Conservation (phyloP, 2,888 invertebrate species). For the Catonia carolina region DNA sequence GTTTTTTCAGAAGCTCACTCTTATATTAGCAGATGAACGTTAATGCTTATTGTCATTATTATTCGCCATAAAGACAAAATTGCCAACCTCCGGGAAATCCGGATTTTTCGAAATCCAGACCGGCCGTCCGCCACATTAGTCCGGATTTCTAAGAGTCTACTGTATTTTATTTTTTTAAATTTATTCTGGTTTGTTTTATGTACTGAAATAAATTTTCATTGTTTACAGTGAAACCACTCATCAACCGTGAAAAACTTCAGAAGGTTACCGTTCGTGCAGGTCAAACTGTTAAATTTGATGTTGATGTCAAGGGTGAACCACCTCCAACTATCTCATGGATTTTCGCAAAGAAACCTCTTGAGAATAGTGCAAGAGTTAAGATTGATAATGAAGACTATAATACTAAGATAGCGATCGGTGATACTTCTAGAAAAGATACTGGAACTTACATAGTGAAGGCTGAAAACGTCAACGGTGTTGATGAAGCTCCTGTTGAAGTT, state of each 20-base stretch:
- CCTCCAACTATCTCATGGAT: constrained; percentile 85
- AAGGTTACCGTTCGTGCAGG: constrained; percentile 85
- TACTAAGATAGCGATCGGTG: constrained; percentile 73
- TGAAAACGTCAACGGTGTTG: constrained; percentile 87
- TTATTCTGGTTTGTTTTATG: too few relatives aligned
- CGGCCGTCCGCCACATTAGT: too few relatives aligned
- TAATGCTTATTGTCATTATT: too few relatives aligned
- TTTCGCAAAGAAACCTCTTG: constrained; percentile 58
- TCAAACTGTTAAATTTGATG: constrained; percentile 81
- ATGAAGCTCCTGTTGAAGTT: constrained; percentile 91
- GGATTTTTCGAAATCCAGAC: too few relatives aligned
- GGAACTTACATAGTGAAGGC: constrained; percentile 88
- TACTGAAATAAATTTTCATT: too few relatives aligned
- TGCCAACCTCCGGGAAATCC: too few relatives aligned
- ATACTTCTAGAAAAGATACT: constrained; percentile 76
- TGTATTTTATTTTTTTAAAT: too few relatives aligned
- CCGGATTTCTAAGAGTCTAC: too few relatives aligned
- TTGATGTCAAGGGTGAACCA: constrained; percentile 95
- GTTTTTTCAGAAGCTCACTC: too few relatives aligned
- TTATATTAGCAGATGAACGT: too few relatives aligned
- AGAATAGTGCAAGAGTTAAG: constrained; percentile 59
- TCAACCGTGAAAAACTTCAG: constrained; percentile 89
- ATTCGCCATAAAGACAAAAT: too few relatives aligned
- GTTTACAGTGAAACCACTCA: constrained; percentile 80
- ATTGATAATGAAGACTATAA: constrained; percentile 89